Evolutionary conservation across 2,888 invertebrate genomes (phyloP).

Genomic region (Suillia variegata): DNA sequence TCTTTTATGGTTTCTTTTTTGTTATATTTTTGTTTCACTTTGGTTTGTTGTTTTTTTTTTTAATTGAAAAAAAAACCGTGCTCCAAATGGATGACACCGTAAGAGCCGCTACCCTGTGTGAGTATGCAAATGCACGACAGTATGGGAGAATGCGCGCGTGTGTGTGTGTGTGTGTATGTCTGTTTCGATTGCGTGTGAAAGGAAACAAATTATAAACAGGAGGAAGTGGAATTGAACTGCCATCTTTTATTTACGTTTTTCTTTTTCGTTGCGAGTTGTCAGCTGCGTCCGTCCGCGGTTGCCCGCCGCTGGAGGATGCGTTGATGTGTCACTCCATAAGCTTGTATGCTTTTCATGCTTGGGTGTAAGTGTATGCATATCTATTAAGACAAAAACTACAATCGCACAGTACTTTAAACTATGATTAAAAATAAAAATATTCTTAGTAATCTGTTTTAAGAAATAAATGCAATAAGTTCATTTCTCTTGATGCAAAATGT

Average conservation of each 20-base stretch:
- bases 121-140: slow-evolving; percentile 22
- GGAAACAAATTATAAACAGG: slow-evolving; percentile 39
- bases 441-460: too few relatives aligned
- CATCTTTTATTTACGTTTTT: slow-evolving; percentile 34
- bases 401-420: too few relatives aligned
- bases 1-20: not conserved
- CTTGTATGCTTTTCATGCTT: slow-evolving; percentile 12
- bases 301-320: slow-evolving; percentile 25
- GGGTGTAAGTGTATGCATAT: slow-evolving; percentile 11
- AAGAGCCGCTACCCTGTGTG: slow-evolving; percentile 24
- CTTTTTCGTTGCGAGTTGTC: slow-evolving; percentile 48
- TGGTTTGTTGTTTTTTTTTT: too few relatives aligned
- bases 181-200: slow-evolving; percentile 48
- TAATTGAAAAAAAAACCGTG: too few relatives aligned
- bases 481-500: too few relatives aligned
- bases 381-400: slow-evolving; percentile 10
- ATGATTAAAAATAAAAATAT: too few relatives aligned
- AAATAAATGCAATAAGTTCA: too few relatives aligned
- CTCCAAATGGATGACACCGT: too few relatives aligned
- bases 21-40: slow-evolving; percentile 2
- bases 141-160: slow-evolving; percentile 21
- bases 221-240: slow-evolving; percentile 23
- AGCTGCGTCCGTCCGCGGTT: slow-evolving; percentile 41
- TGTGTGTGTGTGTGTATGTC: not conserved
- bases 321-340: slow-evolving; percentile 16